Conservation (phyloP, 2,888 invertebrate genomes). For the Zootermopsis nevadensis region DNA sequence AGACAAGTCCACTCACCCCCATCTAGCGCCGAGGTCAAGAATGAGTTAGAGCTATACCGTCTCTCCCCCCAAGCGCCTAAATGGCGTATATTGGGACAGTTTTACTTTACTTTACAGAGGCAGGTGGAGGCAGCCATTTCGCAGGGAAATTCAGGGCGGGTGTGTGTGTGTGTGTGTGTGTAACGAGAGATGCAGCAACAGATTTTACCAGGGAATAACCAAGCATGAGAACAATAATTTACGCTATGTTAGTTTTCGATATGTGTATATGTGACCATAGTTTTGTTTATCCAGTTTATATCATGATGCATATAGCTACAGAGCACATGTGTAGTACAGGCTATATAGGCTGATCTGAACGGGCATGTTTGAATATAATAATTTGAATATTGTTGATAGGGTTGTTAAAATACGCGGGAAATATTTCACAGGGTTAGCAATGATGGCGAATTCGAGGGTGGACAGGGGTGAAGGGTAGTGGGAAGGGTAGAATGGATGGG, state of each 20-base stretch:
- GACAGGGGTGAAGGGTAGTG: not conserved
- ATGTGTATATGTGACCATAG: constrained; percentile 38
- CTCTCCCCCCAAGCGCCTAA: no score
- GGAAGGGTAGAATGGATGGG: not conserved
- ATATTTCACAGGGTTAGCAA: constrained; percentile 36
- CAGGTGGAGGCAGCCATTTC: constrained; percentile 35
- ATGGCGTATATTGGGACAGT: no score
- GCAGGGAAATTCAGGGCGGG: not conserved
- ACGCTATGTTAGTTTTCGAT: constrained; percentile 43
- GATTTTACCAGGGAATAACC: constrained; percentile 42
- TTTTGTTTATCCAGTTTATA: constrained; percentile 41
- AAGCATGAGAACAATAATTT: constrained; percentile 43
- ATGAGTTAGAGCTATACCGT: no score
- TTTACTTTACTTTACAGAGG: no score
- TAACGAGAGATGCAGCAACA: constrained; percentile 17
- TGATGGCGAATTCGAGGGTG: not conserved
- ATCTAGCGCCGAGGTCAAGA: no score
- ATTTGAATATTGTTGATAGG: constrained; percentile 44
- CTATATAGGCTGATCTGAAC: not conserved
- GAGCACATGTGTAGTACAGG: constrained; percentile 6
- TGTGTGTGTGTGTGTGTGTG: no score
- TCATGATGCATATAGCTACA: constrained; percentile 41
- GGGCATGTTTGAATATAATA: constrained; percentile 42
- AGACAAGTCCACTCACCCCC: no score
- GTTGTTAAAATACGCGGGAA: constrained; percentile 44